phyloP scores from a whole-genome alignment of 2,113 vertebrate genomes.

The Catharus fuscescens region DNA sequence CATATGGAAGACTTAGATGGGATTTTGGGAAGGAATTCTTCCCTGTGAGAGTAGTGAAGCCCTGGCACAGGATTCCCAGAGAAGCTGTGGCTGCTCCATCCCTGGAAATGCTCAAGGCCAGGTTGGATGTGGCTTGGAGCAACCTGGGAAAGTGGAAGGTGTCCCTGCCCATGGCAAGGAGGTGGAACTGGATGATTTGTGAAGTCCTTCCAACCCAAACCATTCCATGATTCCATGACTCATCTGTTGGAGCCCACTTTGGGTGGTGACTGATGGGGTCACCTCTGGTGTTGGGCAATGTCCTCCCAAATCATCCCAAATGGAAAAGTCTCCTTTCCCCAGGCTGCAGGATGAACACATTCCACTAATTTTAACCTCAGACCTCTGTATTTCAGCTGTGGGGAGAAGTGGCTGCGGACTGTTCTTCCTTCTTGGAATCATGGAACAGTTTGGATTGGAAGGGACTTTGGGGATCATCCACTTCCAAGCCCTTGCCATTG shows the following conservation, averaged over 20 bases:
- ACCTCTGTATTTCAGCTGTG: neutral
- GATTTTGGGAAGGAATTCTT: neutral
- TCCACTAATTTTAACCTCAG: neutral
- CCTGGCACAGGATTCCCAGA: neutral
- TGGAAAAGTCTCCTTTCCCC: neutral
- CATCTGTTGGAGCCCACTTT: fast-evolving
- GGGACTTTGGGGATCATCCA: neutral
- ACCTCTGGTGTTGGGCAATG: fast-evolving
- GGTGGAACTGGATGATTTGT: neutral
- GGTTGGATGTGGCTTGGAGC: fast-evolving
- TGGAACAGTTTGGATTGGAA: neutral
- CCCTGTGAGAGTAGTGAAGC: fast-evolving
- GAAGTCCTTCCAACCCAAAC: neutral
- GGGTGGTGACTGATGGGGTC: neutral
- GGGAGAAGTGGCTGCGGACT: neutral
- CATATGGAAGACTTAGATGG: neutral
- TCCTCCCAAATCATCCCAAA: neutral
- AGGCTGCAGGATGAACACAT: fast-evolving
- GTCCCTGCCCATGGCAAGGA: neutral
- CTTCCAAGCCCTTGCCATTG: neutral
- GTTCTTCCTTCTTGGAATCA: neutral
- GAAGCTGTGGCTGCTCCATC: neutral
- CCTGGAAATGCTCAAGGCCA: neutral
- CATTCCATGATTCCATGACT: neutral
- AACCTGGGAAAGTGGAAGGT: neutral